Evolutionary conservation across 2,888 invertebrate genomes (phyloP), one percentile per base, ranked within the genome.

Genomic region (Thumatha senex): DNA sequence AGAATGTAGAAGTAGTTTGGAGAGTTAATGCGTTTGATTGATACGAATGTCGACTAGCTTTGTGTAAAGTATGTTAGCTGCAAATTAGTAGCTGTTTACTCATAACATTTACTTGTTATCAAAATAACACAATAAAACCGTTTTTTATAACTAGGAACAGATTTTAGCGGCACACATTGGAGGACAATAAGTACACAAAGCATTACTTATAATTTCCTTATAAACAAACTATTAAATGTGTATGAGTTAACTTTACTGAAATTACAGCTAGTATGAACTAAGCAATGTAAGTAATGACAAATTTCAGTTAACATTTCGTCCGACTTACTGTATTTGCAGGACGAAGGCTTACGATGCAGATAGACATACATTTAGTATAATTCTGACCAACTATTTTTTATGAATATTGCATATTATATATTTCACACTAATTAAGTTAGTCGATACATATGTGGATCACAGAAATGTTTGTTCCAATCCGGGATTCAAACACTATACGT

Each of bases 21-120:
- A 52, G 42, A 13, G 41, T 46, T 51, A 40, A 44, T 46, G 47
- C 54, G 45, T 39, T 36, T 61, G 57, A 59, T 46, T 15, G 46
- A 11, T 33, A 15, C 18, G 42, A 33, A 31, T 42, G 33, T 33
- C 40, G 36, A 46, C 50, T 63, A 58, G 58, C 63, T 8, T 51
- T 46, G 48, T 57, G 53, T 36, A 36, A 47, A 52, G 58, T 50
- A 42, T 48, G 53, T 43, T 29, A 42, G 33, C 39, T 43, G 40
- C 46, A 50, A 24, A 45, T 46, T 48, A 51, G 41, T 18, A 48
- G 40, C 46, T 34, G 40, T 56, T 52, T 42, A 49, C 49, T 54
- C 48, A 51, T 54, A 51, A 15, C 11, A 8, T 48, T 15, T 13
- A 10, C 14, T 15, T 36, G 5, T 14, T 10, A 15, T 14, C 10